Conservation (phyloP, 2,888 invertebrate genomes). For the Cataglyphis altisquamis region DNA sequence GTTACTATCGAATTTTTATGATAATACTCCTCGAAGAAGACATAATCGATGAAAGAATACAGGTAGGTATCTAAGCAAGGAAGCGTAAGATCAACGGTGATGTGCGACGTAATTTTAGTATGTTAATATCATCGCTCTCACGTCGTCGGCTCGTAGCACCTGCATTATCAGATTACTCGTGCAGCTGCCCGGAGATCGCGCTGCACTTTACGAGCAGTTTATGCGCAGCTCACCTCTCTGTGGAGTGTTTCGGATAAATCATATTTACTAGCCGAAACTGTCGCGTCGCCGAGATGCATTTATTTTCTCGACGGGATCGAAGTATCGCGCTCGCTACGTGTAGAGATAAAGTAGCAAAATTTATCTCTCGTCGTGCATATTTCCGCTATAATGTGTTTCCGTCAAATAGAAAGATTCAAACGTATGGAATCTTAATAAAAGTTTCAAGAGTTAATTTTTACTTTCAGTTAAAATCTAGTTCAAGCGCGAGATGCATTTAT, state of each 20-base stretch:
- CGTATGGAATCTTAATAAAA: background rate
- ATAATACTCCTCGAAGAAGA: background rate
- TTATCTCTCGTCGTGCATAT: conserved; percentile 11
- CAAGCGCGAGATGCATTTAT: background rate
- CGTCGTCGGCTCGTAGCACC: conserved; percentile 76
- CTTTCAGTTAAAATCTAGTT: background rate
- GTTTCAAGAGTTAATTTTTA: background rate
- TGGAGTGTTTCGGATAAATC: conserved; percentile 55
- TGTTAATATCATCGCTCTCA: conserved; percentile 75
- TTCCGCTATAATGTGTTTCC: background rate
- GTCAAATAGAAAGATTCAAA: background rate
- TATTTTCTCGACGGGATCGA: conserved; percentile 24
- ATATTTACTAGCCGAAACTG: conserved; percentile 55
- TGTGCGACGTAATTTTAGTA: conserved; percentile 63
- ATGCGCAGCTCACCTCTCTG: conserved; percentile 63
- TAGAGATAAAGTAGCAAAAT: conserved; percentile 40
- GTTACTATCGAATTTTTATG: background rate
- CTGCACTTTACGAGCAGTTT: conserved; percentile 74
- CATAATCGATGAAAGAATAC: background rate
- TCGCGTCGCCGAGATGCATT: conserved; percentile 15
- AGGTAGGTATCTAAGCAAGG: background rate
- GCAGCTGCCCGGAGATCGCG: conserved; percentile 75
- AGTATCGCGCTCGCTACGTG: background rate
- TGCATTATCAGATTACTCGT: conserved; percentile 80
- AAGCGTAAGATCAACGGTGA: conserved; percentile 31